Base-by-base conservation (phyloP, 2,888 invertebrate species). In the Cryptus armator region DNA sequence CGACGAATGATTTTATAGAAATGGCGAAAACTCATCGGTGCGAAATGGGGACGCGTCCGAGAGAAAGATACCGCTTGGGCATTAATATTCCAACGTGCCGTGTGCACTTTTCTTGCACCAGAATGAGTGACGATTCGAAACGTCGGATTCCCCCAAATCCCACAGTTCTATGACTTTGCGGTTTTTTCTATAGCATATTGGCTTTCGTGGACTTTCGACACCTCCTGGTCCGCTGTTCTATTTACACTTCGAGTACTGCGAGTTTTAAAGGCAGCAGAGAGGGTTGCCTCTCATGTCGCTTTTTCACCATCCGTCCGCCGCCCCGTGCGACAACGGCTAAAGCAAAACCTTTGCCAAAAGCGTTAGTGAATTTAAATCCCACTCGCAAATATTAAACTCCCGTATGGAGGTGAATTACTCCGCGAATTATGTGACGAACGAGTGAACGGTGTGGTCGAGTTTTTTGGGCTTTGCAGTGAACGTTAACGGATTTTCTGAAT, bases 371-470 rank as follows among this genome's bases (percentile, higher is more conserved):
- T 88, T 89, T 87, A 87, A 88, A 88, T 87, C 84, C 74, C 84
- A 88, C 88, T 86, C 87, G 87, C 86, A 88, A 89, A 89, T 88
- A 89, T 86, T 87, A 78, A 81, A 72, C 64, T 37, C 37, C 66
- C 83, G 76, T 32, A 72, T 48, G 80, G 53, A 62, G 71, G 84
- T 80, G 79, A 79, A 85, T 82, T 78, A 76, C 79, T 72, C 9
- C 75, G 70, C 82, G 80, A 85, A 85, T 82, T 76, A 85, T 86
- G 68, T 75, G 75, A 43, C 24, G 71, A 72, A 67, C 12, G 53
- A 66, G 43, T 3, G 59, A 51, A 59, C 29, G 75, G 67, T 12
- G 75, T 59, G 67, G 48, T 46, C 59, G 67, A 62, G 74, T 51
- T 24, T 32, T 81, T 81, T 75, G 24, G 64, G 16, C 51, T 64